phyloP scores from a whole-genome alignment of 2,113 vertebrate species.

The Oryzias melastigma region DNA sequence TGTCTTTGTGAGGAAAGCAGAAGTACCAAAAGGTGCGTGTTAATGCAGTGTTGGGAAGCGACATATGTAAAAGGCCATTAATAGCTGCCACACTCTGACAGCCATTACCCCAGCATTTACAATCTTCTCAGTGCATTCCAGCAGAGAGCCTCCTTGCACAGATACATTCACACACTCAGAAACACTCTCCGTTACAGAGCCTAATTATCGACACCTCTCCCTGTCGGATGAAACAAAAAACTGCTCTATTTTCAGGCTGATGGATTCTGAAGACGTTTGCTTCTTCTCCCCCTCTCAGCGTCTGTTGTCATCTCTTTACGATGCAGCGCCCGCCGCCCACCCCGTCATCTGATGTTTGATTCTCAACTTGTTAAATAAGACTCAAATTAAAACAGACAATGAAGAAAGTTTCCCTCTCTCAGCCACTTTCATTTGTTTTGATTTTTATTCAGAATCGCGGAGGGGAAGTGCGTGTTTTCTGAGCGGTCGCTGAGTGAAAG shows the following conservation, averaged over 20 bases:
- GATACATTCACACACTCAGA: constrained; percentile 17
- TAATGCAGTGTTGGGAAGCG: constrained; percentile 54
- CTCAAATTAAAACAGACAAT: constrained; percentile 83
- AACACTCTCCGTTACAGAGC: constrained; percentile 79
- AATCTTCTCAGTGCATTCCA: constrained; percentile 90
- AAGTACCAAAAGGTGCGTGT: constrained; percentile 34
- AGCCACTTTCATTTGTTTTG: constrained; percentile 71
- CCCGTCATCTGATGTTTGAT: constrained; percentile 69
- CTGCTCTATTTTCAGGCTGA: constrained; percentile 80
- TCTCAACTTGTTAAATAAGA: constrained; percentile 79
- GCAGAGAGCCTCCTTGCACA: constrained; percentile 78
- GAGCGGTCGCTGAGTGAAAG: constrained; percentile 38
- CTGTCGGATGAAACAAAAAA: constrained; percentile 80
- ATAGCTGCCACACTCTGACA: constrained; percentile 96
- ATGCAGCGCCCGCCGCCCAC: constrained; percentile 50
- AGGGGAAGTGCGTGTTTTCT: constrained; percentile 25
- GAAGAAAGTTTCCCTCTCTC: constrained; percentile 70
- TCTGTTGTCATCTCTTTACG: constrained; percentile 70
- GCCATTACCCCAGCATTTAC: constrained; percentile 96
- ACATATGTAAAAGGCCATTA: constrained; percentile 95
- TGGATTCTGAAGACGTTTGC: constrained; percentile 75
- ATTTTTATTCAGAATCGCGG: constrained; percentile 69
- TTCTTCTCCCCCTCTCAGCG: constrained; percentile 60
- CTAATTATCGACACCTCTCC: constrained; percentile 97
- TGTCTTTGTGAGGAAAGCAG: constrained; percentile 22